Evolutionary conservation across 2,797 vertebrate genomes (phyloP).

Genomic region (Rousettus madagascariensis): DNA sequence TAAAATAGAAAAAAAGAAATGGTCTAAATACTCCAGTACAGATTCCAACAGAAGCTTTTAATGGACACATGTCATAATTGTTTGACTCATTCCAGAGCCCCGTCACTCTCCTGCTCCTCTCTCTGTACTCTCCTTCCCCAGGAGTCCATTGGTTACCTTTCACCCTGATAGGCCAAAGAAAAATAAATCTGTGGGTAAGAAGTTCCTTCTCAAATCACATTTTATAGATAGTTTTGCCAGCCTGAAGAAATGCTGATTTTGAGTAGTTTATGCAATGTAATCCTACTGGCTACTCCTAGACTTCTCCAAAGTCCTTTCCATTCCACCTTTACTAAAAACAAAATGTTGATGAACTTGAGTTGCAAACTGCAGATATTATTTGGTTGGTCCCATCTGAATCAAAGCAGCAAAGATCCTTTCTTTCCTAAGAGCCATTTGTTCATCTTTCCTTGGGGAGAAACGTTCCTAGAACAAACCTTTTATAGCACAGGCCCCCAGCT

Average conservation of each 20-base stretch:
- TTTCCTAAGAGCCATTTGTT: constrained; percentile 47
- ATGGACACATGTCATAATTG: not conserved
- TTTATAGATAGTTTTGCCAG: not conserved
- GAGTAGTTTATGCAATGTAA: not conserved
- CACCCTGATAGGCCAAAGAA: not conserved
- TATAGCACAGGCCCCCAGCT: no score
- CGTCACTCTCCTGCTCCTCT: not conserved
- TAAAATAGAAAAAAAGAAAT: no score
- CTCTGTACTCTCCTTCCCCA: not conserved
- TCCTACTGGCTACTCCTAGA: not conserved
- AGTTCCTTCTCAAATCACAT: constrained; percentile 20
- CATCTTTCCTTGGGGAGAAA: constrained; percentile 65
- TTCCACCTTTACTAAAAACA: constrained; percentile 12
- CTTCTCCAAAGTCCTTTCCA: constrained; percentile 5
- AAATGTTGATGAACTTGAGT: not conserved
- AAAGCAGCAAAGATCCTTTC: constrained; percentile 48
- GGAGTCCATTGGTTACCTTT: not conserved
- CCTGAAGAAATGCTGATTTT: constrained; percentile 6
- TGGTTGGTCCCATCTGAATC: not conserved
- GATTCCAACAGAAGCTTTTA: not conserved
- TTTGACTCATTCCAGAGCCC: not conserved
- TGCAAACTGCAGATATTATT: not conserved
- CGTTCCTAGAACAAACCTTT: not conserved
- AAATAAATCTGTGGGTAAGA: not conserved
- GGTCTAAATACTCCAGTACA: not conserved